A percentile compares a stretch with the other conserved stretches of the same genome.
These are phyloP conservation scores for Nemoura dubitans DNA, from an alignment of 2,888 invertebrate species.

Conservation along the genomic window DNA sequence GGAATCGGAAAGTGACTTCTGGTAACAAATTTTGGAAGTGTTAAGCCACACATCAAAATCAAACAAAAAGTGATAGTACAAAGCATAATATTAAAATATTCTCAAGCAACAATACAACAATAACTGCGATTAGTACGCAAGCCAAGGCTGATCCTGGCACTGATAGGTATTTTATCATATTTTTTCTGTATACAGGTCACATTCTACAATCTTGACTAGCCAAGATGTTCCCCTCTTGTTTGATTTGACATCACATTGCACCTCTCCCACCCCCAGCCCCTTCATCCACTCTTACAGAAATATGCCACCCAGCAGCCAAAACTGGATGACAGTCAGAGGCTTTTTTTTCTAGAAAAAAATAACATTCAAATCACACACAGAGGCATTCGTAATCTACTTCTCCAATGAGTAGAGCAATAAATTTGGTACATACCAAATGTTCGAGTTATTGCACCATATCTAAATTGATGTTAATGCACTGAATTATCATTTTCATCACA, in stretches of 20 bases:
- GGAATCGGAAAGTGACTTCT: too few species aligned
- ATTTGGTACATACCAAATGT: too few species aligned
- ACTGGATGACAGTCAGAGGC: not conserved
- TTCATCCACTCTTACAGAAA: not conserved
- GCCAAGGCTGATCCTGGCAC: not conserved
- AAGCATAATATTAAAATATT: not conserved
- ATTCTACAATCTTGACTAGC: not conserved
- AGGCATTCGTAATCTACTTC: not conserved
- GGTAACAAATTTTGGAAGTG: too few species aligned
- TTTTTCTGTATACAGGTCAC: not conserved
- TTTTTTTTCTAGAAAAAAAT: not conserved
- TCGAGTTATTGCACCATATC: too few species aligned
- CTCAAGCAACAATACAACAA: not conserved
- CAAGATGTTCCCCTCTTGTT: not conserved
- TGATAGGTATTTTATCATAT: not conserved
- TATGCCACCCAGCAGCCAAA: not conserved
- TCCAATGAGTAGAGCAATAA: too few species aligned
- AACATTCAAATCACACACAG: not conserved
- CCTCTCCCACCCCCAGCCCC: not conserved
- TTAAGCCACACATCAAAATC: not conserved
- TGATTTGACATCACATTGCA: not conserved
- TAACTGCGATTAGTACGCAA: not conserved
- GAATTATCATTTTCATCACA: too few species aligned
- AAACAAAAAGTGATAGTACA: not conserved
- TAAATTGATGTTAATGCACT: too few species aligned